Evolutionary conservation across 2,888 invertebrate genomes (phyloP).

Genomic region (Xylocampa areola): DNA sequence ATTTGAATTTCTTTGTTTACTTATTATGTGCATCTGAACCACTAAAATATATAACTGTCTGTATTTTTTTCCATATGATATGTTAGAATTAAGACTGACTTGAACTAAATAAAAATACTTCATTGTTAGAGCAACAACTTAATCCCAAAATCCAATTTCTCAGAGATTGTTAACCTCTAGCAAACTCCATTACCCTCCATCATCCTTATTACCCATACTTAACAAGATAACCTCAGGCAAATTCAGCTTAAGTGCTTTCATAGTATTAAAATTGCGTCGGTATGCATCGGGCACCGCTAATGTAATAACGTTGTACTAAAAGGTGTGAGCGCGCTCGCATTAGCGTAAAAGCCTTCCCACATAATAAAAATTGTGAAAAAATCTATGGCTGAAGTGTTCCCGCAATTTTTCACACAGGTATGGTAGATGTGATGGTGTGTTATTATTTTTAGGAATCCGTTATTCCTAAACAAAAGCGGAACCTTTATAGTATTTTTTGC

Average conservation of each 20-base stretch:
- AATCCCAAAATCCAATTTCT: slow-evolving; percentile 18
- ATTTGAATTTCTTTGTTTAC: no score
- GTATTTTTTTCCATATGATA: no score
- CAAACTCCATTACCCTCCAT: slow-evolving; percentile 20
- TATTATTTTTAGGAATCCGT: slow-evolving; percentile 14
- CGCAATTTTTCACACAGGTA: slow-evolving; percentile 47
- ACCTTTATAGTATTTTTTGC: no score
- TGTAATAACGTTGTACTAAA: slow-evolving; percentile 54
- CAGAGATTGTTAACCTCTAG: slow-evolving; percentile 3
- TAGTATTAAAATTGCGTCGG: slow-evolving; percentile 48
- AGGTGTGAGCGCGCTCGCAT: slow-evolving; percentile 54
- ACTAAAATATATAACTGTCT: no score
- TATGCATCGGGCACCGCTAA: slow-evolving; percentile 51
- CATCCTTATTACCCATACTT: slow-evolving; percentile 26
- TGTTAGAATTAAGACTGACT: no score
- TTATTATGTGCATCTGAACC: no score
- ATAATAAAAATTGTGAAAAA: slow-evolving; percentile 51
- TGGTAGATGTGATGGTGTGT: slow-evolving; percentile 24
- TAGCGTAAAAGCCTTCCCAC: slow-evolving; percentile 59
- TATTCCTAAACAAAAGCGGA: no score
- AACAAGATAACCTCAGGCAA: slow-evolving; percentile 18
- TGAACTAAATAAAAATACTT: no score
- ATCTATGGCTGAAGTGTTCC: slow-evolving; percentile 40
- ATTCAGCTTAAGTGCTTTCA: slow-evolving; percentile 45
- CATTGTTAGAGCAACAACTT: slow-evolving; percentile 1